These are phyloP conservation scores for Microcebus murinus DNA, from an alignment of 2,113 vertebrate species.

Conservation along the genomic window DNA sequence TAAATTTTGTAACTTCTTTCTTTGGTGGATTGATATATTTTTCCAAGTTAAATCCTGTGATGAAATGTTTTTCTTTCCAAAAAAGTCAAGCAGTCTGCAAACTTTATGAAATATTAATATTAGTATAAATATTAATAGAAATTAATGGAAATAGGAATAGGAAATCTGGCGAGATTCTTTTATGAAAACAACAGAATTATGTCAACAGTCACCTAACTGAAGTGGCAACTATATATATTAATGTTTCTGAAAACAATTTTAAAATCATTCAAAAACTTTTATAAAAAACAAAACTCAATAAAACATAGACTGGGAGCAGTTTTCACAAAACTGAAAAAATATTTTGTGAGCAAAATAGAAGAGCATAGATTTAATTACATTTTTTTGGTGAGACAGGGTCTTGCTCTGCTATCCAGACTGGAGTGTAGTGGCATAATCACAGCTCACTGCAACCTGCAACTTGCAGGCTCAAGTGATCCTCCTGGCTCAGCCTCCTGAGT, in stretches of 20 bases:
- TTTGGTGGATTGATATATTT: background rate
- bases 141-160: background rate
- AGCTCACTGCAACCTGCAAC: no score
- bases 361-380: background rate
- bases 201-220: background rate
- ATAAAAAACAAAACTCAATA: background rate
- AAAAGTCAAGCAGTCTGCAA: background rate
- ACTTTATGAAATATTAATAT: background rate
- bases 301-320: background rate
- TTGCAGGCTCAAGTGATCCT: no score
- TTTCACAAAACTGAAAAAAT: background rate
- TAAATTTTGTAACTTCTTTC: background rate
- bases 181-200: background rate
- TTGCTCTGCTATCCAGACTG: no score
- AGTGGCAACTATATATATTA: background rate
- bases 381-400: no score
- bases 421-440: no score
- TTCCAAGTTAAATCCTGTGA: background rate
- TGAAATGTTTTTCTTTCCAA: background rate
- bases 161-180: background rate
- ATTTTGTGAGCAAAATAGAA: background rate
- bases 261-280: background rate
- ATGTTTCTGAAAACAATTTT: background rate
- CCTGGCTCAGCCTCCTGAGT: no score
- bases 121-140: background rate